Conservation (phyloP, 1,140 invertebrate genomes). For the Drosophila hydei region DNA sequence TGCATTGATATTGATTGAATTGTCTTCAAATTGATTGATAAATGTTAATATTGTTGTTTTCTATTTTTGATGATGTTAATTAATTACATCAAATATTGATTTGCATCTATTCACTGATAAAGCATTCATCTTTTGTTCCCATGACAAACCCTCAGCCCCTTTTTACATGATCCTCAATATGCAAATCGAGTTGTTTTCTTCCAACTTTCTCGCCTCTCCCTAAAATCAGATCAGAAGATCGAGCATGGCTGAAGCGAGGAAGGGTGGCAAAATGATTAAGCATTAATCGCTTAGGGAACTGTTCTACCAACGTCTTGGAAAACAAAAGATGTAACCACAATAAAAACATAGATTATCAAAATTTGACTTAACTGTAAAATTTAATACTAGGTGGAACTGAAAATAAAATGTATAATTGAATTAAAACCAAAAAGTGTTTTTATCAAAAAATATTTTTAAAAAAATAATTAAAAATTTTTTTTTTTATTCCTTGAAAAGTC, state of each 20-base stretch:
- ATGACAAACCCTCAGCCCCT: slow-evolving; percentile 63
- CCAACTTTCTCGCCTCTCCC: slow-evolving; percentile 42
- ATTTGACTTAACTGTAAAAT: too few relatives aligned
- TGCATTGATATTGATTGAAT: slow-evolving; percentile 61
- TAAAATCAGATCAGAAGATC: slow-evolving; percentile 45
- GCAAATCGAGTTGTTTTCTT: slow-evolving; percentile 57
- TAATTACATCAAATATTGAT: slow-evolving; percentile 83
- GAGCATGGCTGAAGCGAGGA: slow-evolving; percentile 57
- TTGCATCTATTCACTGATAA: slow-evolving; percentile 62
- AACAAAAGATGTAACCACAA: slow-evolving; percentile 44
- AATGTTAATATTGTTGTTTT: slow-evolving; percentile 71
- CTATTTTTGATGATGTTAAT: slow-evolving; percentile 71
- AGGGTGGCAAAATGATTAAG: slow-evolving; percentile 44
- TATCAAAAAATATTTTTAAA: too few relatives aligned
- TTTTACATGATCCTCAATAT: slow-evolving; percentile 58
- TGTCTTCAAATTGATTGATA: slow-evolving; percentile 70
- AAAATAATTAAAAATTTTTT: too few relatives aligned
- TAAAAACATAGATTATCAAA: slow-evolving; percentile 1
- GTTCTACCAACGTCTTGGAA: background rate
- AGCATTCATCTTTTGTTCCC: slow-evolving; percentile 75
- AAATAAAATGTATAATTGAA: too few relatives aligned
- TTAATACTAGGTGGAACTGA: too few relatives aligned
- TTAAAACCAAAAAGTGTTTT: too few relatives aligned
- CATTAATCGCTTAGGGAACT: slow-evolving; percentile 54
- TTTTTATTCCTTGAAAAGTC: too few relatives aligned